phyloP scores from a whole-genome alignment of 2,888 invertebrate genomes.

The Drosophila kuntzei region DNA sequence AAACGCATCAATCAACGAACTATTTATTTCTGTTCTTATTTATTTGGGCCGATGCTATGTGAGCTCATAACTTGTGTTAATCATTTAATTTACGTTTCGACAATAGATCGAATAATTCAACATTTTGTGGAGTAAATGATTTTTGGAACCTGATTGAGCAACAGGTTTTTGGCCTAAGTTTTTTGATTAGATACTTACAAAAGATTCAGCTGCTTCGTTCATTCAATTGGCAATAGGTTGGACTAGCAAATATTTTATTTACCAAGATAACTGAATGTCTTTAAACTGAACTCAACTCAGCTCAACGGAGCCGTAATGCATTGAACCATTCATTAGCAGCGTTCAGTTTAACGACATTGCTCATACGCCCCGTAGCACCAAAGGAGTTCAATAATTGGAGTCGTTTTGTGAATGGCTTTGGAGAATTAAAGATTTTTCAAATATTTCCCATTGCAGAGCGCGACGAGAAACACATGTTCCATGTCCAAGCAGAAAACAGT shows the following conservation, averaged over 20 bases:
- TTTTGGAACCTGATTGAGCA: constrained; percentile 24
- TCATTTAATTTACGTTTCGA: neutral
- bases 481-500: constrained; percentile 50
- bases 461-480: constrained; percentile 66
- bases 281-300: constrained; percentile 6
- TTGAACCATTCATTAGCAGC: constrained; percentile 67
- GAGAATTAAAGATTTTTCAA: constrained; percentile 77
- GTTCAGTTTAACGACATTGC: constrained; percentile 65
- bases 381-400: constrained; percentile 58
- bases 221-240: constrained; percentile 49
- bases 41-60: too few relatives aligned
- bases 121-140: neutral
- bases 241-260: constrained; percentile 27
- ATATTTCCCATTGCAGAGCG: constrained; percentile 55
- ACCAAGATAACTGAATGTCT: constrained; percentile 39
- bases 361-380: constrained; percentile 65
- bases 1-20: too few relatives aligned
- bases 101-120: constrained; percentile 16
- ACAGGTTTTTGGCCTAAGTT: constrained; percentile 47
- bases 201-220: constrained; percentile 39
- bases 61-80: neutral
- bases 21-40: too few relatives aligned
- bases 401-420: constrained; percentile 64
- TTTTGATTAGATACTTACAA: constrained; percentile 43
- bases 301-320: constrained; percentile 15